A percentile compares a stretch with the other conserved stretches of the same genome.
phyloP scores from a whole-genome alignment of 2,797 vertebrate genomes.

The Ptychadena robeensis region DNA sequence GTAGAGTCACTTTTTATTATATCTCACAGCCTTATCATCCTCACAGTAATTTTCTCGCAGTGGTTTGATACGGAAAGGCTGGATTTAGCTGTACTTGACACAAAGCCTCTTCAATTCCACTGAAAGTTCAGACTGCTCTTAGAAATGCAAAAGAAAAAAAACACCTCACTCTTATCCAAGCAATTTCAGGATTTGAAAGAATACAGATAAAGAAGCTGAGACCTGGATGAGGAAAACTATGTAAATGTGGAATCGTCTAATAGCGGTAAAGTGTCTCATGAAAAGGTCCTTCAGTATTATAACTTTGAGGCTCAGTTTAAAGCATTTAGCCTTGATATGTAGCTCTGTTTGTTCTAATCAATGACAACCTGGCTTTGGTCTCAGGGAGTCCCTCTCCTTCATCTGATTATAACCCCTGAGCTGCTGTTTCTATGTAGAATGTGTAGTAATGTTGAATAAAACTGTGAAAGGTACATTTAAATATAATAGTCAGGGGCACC shows the following conservation, averaged over 20 bases:
- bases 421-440: slow-evolving; percentile 24
- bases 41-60: slow-evolving; percentile 98
- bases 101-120: slow-evolving; percentile 99
- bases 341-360: slow-evolving; percentile 72
- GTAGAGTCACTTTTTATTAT: slow-evolving; percentile 98
- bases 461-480: background rate
- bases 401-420: slow-evolving; percentile 58
- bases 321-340: slow-evolving; percentile 69
- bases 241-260: slow-evolving; percentile 81
- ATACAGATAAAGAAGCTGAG: slow-evolving; percentile 91
- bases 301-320: slow-evolving; percentile 68
- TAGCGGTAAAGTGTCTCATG: slow-evolving; percentile 69
- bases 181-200: slow-evolving; percentile 98
- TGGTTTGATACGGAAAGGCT: slow-evolving; percentile 97
- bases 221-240: slow-evolving; percentile 82
- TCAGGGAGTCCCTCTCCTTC: slow-evolving; percentile 69
- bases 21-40: slow-evolving; percentile 98
- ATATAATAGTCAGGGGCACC: slow-evolving; percentile 16
- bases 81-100: slow-evolving; percentile 99
- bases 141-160: slow-evolving; percentile 76
- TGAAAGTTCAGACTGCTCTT: slow-evolving; percentile 90
- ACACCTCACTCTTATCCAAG: slow-evolving; percentile 80
- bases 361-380: slow-evolving; percentile 74
- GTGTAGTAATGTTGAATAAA: slow-evolving; percentile 16
- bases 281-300: slow-evolving; percentile 69